Conservation (phyloP, 1,140 invertebrate species). For the Probaryconus sp. region DNA sequence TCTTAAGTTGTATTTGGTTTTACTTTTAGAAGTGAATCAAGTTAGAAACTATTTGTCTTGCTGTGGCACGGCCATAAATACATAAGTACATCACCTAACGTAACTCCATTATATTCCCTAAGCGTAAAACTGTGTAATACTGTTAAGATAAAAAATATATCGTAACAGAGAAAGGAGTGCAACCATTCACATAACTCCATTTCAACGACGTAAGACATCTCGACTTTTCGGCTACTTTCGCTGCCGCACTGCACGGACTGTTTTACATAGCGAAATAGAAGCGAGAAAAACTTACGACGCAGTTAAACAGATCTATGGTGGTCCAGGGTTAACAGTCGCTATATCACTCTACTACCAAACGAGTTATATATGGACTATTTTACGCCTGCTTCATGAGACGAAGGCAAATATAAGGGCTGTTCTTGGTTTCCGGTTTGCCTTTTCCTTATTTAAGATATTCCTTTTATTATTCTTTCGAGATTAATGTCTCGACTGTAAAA, state of each 20-base stretch:
- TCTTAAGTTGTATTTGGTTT: too few relatives aligned
- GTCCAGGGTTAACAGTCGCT: slow-evolving; percentile 64
- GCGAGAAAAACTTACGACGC: slow-evolving; percentile 64
- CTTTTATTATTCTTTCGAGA: slow-evolving; percentile 37
- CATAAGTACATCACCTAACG: slow-evolving; percentile 1
- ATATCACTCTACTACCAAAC: slow-evolving; percentile 55
- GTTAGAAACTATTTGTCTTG: slow-evolving; percentile 5
- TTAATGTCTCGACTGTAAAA: slow-evolving; percentile 32
- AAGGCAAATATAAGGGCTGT: slow-evolving; percentile 35
- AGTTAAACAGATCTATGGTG: slow-evolving; percentile 65
- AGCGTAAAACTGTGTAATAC: slow-evolving; percentile 57
- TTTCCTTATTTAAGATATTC: slow-evolving; percentile 44
- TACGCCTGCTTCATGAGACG: slow-evolving; percentile 36
- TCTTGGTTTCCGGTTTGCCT: slow-evolving; percentile 39
- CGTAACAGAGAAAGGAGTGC: slow-evolving; percentile 7
- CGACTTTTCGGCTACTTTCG: slow-evolving; percentile 48
- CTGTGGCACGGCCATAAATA: slow-evolving; percentile 9
- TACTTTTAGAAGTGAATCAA: neutral
- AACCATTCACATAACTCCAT: slow-evolving; percentile 43
- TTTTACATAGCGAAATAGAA: slow-evolving; percentile 63
- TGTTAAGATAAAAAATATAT: slow-evolving; percentile 61
- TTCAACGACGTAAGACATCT: slow-evolving; percentile 35
- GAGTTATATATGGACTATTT: slow-evolving; percentile 35
- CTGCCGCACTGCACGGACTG: slow-evolving; percentile 39
- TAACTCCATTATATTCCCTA: slow-evolving; percentile 50